These are phyloP conservation scores for Crotophaga sulcirostris DNA, from an alignment of 2,113 vertebrate genomes.

Conservation along the genomic window DNA sequence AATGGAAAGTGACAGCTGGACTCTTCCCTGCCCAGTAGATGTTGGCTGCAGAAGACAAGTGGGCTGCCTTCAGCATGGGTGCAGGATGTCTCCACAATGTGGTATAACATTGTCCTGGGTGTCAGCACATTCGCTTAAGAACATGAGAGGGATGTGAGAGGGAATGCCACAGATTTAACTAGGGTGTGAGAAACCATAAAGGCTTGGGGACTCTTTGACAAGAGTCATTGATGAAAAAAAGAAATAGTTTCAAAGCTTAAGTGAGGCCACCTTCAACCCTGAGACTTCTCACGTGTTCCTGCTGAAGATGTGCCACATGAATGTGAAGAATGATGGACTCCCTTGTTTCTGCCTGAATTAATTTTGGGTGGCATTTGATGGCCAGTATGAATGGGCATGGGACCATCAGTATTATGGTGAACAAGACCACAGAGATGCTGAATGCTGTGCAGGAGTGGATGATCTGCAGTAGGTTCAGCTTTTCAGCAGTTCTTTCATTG, in stretches of 20 bases:
- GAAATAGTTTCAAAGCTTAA: not conserved
- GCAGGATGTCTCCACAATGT: not conserved
- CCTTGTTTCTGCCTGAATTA: not conserved
- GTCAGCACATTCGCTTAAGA: not conserved
- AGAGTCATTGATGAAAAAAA: not conserved
- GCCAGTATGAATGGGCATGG: not conserved
- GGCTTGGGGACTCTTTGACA: not conserved
- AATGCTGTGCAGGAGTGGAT: not conserved
- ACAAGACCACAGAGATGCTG: not conserved
- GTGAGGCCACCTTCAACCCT: not conserved
- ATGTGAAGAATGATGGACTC: accelerated
- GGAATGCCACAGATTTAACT: not conserved
- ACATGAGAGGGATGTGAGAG: not conserved
- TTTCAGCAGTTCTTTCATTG: not conserved
- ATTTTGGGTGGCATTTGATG: not conserved
- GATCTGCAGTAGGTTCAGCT: not conserved
- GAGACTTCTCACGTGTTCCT: not conserved
- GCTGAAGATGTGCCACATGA: not conserved
- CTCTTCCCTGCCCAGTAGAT: not conserved
- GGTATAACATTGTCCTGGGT: not conserved
- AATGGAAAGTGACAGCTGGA: not conserved
- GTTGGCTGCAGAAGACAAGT: not conserved
- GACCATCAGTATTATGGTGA: not conserved
- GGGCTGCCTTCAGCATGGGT: not conserved
- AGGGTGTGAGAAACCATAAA: not conserved